A percentile compares a stretch with the other conserved stretches of the same genome.
Conservation (phyloP, 2,888 invertebrate species). For the Agrotis exclamationis region DNA sequence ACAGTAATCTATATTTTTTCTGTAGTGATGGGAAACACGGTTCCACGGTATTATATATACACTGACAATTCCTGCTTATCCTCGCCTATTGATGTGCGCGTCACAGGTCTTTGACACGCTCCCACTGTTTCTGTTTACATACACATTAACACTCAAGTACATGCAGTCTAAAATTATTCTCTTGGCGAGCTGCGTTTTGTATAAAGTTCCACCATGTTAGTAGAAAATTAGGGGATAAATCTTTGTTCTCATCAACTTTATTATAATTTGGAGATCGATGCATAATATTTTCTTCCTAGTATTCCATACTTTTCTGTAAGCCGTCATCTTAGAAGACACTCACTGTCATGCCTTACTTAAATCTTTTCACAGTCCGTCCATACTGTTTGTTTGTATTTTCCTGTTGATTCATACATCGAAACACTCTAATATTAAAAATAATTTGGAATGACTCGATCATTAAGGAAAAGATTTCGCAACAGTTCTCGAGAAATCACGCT, state of each 20-base stretch:
- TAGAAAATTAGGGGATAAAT: background rate
- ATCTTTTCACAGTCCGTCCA: background rate
- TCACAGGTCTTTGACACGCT: constrained; percentile 51
- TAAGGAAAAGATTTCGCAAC: background rate
- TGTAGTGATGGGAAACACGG: background rate
- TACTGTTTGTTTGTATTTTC: background rate
- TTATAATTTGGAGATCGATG: background rate
- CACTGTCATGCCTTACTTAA: background rate
- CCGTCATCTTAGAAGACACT: background rate
- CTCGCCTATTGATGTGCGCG: constrained; percentile 35
- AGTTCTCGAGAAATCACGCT: constrained; percentile 1
- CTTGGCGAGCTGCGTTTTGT: constrained; percentile 12
- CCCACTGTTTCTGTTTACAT: constrained; percentile 50
- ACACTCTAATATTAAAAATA: background rate
- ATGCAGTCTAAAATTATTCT: constrained; percentile 23
- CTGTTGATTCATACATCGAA: background rate
- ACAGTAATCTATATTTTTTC: background rate
- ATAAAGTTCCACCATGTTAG: background rate
- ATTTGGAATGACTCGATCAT: background rate
- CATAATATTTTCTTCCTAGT: background rate
- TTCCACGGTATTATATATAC: constrained; percentile 23
- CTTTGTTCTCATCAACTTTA: background rate
- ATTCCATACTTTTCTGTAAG: background rate
- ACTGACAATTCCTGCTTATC: constrained; percentile 40
- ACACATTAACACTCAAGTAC: constrained; percentile 36